phyloP scores from a whole-genome alignment of 2,888 invertebrate species.

The Nasonovia ribisnigri region DNA sequence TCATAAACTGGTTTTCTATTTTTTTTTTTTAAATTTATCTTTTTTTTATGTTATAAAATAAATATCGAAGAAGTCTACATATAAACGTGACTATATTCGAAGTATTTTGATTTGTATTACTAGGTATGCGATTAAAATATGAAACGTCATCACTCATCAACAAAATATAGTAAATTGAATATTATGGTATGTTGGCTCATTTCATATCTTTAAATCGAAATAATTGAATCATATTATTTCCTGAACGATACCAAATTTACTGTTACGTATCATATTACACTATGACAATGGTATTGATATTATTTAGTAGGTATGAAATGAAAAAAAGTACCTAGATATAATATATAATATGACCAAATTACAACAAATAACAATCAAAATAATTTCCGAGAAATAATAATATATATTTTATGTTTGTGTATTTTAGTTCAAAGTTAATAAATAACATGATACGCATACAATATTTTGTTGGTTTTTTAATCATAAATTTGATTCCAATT shows the following conservation, averaged over 20 bases:
- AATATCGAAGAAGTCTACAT: neutral
- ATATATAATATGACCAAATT: neutral
- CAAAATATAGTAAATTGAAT: slow-evolving; percentile 31
- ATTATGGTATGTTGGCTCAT: slow-evolving; percentile 3
- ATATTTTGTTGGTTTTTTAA: too few species aligned
- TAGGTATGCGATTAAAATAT: neutral
- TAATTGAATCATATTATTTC: slow-evolving; percentile 5
- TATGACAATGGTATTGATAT: neutral
- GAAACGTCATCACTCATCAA: neutral
- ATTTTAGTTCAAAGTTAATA: too few species aligned
- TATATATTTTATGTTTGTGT: too few species aligned
- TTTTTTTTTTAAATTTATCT: neutral
- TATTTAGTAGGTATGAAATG: neutral
- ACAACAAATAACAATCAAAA: neutral
- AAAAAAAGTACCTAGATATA: neutral
- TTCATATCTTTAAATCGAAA: slow-evolving; percentile 2
- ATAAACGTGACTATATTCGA: neutral
- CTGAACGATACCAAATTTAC: neutral
- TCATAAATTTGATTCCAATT: too few species aligned
- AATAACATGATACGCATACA: too few species aligned
- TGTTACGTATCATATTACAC: neutral
- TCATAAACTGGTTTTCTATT: neutral
- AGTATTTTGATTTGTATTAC: neutral
- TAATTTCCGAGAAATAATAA: neutral
- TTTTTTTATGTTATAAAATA: neutral